A percentile compares a stretch with the other conserved stretches of the same genome.
Evolutionary conservation across 2,888 invertebrate genomes (phyloP).

Genomic region (Erebia palarica): DNA sequence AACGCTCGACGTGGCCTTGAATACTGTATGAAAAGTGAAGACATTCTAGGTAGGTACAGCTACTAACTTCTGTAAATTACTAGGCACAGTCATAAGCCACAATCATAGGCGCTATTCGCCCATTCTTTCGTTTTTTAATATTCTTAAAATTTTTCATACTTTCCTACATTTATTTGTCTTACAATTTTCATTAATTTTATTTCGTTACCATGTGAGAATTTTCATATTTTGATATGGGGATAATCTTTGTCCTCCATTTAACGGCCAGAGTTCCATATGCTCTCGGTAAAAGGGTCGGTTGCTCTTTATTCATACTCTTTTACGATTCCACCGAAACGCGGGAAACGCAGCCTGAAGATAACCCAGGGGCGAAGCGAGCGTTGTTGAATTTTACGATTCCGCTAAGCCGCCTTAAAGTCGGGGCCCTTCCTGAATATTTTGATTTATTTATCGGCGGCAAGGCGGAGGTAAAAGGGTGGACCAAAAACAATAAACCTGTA

Average conservation of each 20-base stretch:
- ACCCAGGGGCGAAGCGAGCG: conserved; percentile 74
- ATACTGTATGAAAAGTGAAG: too few species aligned
- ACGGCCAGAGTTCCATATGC: conserved; percentile 72
- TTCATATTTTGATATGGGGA: conserved; percentile 56
- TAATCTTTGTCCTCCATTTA: conserved; percentile 71
- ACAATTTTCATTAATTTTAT: background rate
- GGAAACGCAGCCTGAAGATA: conserved; percentile 73
- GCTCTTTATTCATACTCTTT: conserved; percentile 80
- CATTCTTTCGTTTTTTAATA: too few species aligned
- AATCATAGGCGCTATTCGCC: background rate
- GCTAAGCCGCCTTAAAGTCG: conserved; percentile 81
- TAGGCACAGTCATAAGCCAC: background rate
- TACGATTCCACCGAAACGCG: conserved; percentile 78
- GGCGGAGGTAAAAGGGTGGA: conserved; percentile 75
- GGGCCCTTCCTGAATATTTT: conserved; percentile 81
- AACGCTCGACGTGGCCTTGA: too few species aligned
- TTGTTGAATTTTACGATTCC: conserved; percentile 82
- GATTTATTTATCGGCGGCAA: conserved; percentile 81
- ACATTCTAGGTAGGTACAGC: background rate
- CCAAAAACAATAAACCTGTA: conserved; percentile 76
- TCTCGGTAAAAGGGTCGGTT: conserved; percentile 70
- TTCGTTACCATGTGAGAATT: conserved; percentile 4
- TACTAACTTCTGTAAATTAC: background rate
- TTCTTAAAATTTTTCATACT: too few species aligned
- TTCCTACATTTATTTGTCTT: background rate